Percentiles rank a stretch among this genome's conserved stretches.
Conservation (phyloP, 2,888 invertebrate genomes). For the Eucera pruinosa region DNA sequence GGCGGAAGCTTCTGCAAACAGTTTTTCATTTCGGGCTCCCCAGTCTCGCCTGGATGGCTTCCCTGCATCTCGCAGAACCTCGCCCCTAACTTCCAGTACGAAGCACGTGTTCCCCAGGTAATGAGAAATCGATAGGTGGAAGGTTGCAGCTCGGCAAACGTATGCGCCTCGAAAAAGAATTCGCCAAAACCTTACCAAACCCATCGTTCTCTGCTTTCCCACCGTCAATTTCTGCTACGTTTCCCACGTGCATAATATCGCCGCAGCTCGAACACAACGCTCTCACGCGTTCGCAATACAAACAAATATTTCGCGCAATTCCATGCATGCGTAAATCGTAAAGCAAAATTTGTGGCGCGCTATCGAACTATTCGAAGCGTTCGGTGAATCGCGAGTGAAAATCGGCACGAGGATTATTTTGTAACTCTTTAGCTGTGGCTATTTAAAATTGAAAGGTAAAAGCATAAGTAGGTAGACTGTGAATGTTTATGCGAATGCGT, state of each 20-base stretch:
- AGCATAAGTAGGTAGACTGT: too few relatives aligned
- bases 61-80: not conserved
- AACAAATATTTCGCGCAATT: conserved; percentile 10
- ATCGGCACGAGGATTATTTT: too few relatives aligned
- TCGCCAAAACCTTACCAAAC: not conserved
- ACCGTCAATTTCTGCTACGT: conserved; percentile 44
- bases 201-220: not conserved
- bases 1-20: not conserved
- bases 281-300: too few relatives aligned
- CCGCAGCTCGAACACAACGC: not conserved
- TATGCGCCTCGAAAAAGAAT: conserved; percentile 7
- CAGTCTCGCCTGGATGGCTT: not conserved
- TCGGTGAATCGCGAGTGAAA: too few relatives aligned
- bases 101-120: conserved; percentile 29
- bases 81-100: conserved; percentile 4
- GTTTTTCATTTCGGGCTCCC: not conserved
- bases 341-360: too few relatives aligned
- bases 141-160: not conserved
- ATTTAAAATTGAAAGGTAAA: too few relatives aligned
- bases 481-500: too few relatives aligned
- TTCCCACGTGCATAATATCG: conserved; percentile 26
- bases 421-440: too few relatives aligned
- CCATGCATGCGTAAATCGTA: too few relatives aligned
- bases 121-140: conserved; percentile 38
- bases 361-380: too few relatives aligned